phyloP scores from a whole-genome alignment of 1,140 invertebrate species.

The Drosophila aff. region DNA sequence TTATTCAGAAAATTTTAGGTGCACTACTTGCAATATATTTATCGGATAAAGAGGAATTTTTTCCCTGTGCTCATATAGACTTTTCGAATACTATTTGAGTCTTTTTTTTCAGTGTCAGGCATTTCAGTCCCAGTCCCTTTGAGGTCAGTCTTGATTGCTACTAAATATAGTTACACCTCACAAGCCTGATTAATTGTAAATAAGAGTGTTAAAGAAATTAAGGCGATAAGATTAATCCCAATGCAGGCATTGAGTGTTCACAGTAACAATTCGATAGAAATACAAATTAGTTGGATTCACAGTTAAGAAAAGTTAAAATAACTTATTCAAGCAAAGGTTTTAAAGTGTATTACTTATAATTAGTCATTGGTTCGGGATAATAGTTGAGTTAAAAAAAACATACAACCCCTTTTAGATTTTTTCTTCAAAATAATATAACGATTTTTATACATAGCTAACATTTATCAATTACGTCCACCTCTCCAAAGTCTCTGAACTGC shows the following conservation, averaged over 20 bases:
- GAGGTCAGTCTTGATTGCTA: neutral
- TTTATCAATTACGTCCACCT: too few species aligned
- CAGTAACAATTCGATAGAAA: neutral
- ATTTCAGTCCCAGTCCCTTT: neutral
- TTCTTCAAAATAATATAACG: neutral
- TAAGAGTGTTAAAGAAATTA: neutral
- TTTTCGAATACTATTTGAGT: neutral
- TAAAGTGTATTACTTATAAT: neutral
- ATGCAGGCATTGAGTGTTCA: neutral
- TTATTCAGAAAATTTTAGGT: too few species aligned
- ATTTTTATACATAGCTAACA: too few species aligned
- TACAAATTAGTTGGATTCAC: neutral
- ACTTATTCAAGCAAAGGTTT: neutral
- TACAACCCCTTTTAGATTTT: neutral
- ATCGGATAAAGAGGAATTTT: too few species aligned
- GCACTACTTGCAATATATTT: too few species aligned
- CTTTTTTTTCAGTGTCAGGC: neutral
- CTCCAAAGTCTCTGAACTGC: too few species aligned
- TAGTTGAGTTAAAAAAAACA: too few species aligned
- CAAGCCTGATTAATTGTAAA: slow-evolving; percentile 7
- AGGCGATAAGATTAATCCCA: slow-evolving; percentile 27
- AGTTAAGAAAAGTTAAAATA: neutral
- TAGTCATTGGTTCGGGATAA: too few species aligned
- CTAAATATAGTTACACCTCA: slow-evolving; percentile 30
- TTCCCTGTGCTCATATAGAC: neutral